Percentiles rank a stretch among this genome's conserved stretches.
These are phyloP conservation scores for Tenthredo distinguenda DNA, from an alignment of 2,888 invertebrate genomes.

Conservation along the genomic window DNA sequence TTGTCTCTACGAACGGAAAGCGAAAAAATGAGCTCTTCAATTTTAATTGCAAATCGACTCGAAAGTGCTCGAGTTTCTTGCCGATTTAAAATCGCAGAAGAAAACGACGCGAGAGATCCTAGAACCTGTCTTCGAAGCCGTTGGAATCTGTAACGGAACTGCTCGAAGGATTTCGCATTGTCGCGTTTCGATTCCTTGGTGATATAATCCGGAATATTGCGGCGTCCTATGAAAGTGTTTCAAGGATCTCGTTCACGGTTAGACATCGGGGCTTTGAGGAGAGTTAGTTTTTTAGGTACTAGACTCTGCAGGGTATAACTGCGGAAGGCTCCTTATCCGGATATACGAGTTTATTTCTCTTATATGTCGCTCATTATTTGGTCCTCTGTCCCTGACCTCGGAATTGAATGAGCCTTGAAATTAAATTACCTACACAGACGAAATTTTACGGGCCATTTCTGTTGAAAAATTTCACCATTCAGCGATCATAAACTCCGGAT, in stretches of 20 bases:
- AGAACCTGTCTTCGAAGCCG: neutral
- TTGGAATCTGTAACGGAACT: conserved; percentile 8
- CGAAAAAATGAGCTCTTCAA: neutral
- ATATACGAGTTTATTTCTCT: conserved; percentile 5
- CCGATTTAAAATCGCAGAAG: neutral
- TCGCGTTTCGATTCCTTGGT: neutral
- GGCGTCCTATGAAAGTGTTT: conserved; percentile 41
- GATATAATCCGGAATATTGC: conserved; percentile 24
- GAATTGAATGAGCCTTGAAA: neutral
- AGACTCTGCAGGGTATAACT: neutral
- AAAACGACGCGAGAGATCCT: neutral
- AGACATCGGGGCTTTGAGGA: conserved; percentile 34
- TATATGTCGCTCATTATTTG: neutral
- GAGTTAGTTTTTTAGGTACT: conserved; percentile 36
- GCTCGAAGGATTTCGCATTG: neutral
- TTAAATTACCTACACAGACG: neutral
- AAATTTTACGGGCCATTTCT: neutral
- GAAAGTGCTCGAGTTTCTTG: neutral
- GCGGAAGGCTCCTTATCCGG: conserved; percentile 30
- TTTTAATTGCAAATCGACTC: conserved; percentile 7
- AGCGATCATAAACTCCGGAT: neutral
- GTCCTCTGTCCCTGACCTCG: neutral
- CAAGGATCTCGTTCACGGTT: conserved; percentile 46
- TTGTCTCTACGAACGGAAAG: neutral
- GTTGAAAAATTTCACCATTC: neutral